phyloP scores from a whole-genome alignment of 2,888 invertebrate species.

The Stenolophus ochropezus region DNA sequence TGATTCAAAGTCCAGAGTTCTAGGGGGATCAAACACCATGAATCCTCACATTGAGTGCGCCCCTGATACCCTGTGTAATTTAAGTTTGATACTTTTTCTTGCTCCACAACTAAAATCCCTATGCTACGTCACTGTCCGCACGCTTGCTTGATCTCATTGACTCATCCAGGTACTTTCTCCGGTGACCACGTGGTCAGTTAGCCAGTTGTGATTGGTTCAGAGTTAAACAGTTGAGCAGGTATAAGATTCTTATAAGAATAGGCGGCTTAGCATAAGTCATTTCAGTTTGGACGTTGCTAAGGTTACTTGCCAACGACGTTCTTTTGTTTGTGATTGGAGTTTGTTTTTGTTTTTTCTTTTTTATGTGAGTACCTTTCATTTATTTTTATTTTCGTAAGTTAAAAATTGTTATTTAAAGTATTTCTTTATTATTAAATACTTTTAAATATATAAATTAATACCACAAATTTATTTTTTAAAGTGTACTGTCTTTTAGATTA shows the following conservation, averaged over 20 bases:
- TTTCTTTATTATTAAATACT: too few species aligned
- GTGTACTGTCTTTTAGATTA: too few species aligned
- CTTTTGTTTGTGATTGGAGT: not conserved
- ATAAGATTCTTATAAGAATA: slow-evolving; percentile 13
- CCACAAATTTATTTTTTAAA: too few species aligned
- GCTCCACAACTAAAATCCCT: too few species aligned
- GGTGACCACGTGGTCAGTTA: not conserved
- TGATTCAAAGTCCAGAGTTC: too few species aligned
- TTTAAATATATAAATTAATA: too few species aligned
- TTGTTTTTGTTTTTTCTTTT: not conserved
- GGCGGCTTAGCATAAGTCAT: not conserved
- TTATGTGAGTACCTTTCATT: not conserved
- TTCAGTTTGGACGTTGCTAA: not conserved
- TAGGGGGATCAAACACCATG: too few species aligned
- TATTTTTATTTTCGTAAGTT: too few species aligned
- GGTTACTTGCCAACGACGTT: not conserved
- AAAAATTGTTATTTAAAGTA: too few species aligned
- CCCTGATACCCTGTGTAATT: too few species aligned
- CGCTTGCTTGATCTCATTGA: not conserved
- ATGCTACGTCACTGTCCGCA: not conserved
- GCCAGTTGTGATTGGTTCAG: not conserved
- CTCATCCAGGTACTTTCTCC: not conserved
- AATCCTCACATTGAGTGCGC: too few species aligned
- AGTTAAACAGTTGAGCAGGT: not conserved
- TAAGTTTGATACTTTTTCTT: too few species aligned